Evolutionary conservation across 35 echinoderm and acorn worm genomes (phyloP).

Genomic region (Apostichopus parvimensis): DNA sequence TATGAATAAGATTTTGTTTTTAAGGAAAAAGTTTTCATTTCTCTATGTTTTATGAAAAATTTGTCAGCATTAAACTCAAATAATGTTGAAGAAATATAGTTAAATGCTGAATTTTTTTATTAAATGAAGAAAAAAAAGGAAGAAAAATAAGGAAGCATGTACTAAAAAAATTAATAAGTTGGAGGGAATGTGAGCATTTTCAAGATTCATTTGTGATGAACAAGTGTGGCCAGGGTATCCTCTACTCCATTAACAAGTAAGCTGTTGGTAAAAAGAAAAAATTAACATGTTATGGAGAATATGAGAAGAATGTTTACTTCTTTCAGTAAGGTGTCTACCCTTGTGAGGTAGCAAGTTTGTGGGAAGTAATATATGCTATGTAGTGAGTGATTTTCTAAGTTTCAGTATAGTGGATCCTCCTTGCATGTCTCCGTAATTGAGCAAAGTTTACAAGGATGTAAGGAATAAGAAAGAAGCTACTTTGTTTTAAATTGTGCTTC

Average conservation of each 20-base stretch:
- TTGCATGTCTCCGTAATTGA: background rate
- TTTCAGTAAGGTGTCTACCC: background rate
- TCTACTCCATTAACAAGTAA: background rate
- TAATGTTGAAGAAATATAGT: conserved; percentile 32
- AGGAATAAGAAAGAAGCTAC: background rate
- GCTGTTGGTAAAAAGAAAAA: background rate
- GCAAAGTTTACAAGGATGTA: background rate
- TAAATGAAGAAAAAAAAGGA: conserved; percentile 11
- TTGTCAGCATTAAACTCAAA: conserved; percentile 19
- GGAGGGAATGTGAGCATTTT: background rate
- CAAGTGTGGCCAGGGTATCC: too few species aligned
- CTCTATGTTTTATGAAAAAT: conserved; percentile 1
- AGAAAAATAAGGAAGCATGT: background rate
- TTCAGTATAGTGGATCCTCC: background rate
- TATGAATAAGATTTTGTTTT: conserved; percentile 31
- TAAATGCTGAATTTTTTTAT: background rate
- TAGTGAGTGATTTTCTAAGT: background rate
- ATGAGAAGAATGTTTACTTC: background rate
- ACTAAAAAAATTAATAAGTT: background rate
- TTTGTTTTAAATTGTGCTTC: background rate
- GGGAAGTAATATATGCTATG: background rate
- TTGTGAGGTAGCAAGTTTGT: background rate
- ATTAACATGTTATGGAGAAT: background rate
- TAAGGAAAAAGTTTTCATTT: background rate
- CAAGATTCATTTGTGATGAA: background rate